Evolutionary conservation across 2,797 vertebrate species (phyloP), one percentile per base, ranked within the genome.

Genomic region (Corythornis leucogaster): DNA sequence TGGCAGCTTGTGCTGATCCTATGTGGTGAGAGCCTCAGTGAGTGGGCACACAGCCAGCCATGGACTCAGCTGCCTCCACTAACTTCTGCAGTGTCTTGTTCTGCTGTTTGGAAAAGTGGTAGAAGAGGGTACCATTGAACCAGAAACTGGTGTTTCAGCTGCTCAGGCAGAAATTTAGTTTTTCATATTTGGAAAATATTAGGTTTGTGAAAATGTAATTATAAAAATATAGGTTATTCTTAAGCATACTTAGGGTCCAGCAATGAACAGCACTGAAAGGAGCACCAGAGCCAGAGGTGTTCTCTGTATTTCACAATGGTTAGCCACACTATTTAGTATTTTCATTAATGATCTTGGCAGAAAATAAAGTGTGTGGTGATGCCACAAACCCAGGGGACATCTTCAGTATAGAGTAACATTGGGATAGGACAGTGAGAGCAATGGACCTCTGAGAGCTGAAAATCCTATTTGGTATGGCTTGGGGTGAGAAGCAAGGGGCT

Each of bases 21-120:
- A 12, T n/a, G 22, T 3, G 1, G 20, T 2, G 35, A 22, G 10
- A 26, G 6, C 19, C 2, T 8, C 3, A 2, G 15, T 1, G 5
- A 55, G 42, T 4, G 7, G 15, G 5, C 6, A 2, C 1, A 0
- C 14, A 68, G 46, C 7, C 30, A 51, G n/a, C 5, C 25, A 15
- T 21, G 25, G 12, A 17, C 55, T 42, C 8, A 2, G 45, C 50
- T 26, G 6, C 19, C 28, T 59, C 66, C 43, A 78, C 14, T 55
- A 80, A 8, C 6, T 42, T 19, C n/a, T 42, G 30, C 78, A 24
- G 30, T 3, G 28, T 48, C 46, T 75, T 69, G 24, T 40, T 85
- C 63, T 16, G 2, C 79, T 54, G n/a, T 5, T 13, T 2, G 1
- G 19, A 30, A 85, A 45, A 33, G 9, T 21, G 9, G 2, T 63